phyloP scores from a whole-genome alignment of 1,140 invertebrate genomes.

The Pemphigus obesinymphae region DNA sequence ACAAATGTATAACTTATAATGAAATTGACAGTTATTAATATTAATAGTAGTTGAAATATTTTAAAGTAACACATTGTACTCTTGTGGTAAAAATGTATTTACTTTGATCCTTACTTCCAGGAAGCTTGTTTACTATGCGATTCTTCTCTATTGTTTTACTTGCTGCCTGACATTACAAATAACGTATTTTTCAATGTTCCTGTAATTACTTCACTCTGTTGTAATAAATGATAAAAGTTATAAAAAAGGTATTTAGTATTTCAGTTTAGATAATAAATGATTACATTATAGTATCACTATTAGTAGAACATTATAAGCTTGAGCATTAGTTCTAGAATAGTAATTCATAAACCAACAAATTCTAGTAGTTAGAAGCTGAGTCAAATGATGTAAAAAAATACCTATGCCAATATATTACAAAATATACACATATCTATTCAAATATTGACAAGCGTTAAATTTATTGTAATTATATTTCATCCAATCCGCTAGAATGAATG shows the following conservation, averaged over 20 bases:
- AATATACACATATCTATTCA: not conserved
- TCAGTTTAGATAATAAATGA: slow-evolving; percentile 1
- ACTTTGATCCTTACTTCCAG: slow-evolving; percentile 93
- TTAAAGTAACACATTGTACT: slow-evolving; percentile 72
- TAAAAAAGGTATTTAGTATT: slow-evolving; percentile 10
- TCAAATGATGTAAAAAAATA: slow-evolving; percentile 92
- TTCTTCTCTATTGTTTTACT: slow-evolving; percentile 60
- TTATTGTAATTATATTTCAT: slow-evolving; percentile 61
- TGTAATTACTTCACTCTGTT: slow-evolving; percentile 84
- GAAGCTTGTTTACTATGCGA: slow-evolving; percentile 61
- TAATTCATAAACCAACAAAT: slow-evolving; percentile 88
- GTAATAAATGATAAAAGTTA: slow-evolving; percentile 42
- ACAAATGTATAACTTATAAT: too few relatives aligned
- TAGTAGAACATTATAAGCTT: slow-evolving; percentile 81
- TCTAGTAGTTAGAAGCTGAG: slow-evolving; percentile 73
- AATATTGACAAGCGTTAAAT: too few relatives aligned
- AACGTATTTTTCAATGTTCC: slow-evolving; percentile 97
- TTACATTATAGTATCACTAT: slow-evolving; percentile 69
- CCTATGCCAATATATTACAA: slow-evolving; percentile 54
- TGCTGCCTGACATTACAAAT: slow-evolving; percentile 92
- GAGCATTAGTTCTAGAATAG: slow-evolving; percentile 79
- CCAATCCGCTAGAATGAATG: slow-evolving; percentile 64
- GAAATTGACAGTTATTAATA: too few relatives aligned
- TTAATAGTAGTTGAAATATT: too few relatives aligned
- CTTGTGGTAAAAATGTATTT: slow-evolving; percentile 75